A percentile compares a stretch with the other conserved stretches of the same genome.
These are phyloP conservation scores for silkworm (Bombyx mori) DNA, from an alignment of 1,140 invertebrate genomes.

Conservation along the genomic window DNA sequence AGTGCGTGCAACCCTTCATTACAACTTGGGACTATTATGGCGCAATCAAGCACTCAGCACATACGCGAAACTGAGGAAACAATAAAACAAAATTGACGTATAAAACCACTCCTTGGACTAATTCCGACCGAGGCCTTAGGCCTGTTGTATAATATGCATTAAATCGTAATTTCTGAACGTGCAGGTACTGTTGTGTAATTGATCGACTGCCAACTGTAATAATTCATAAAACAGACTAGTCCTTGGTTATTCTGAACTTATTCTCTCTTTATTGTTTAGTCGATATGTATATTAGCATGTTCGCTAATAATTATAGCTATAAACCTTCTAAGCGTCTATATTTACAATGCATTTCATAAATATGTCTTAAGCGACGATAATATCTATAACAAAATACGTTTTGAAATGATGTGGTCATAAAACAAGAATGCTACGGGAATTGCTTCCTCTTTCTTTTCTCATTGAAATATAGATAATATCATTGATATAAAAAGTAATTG, in stretches of 20 bases:
- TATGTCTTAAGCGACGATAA: too few species aligned
- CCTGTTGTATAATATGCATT: slow-evolving; percentile 39
- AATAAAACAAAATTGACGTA: slow-evolving; percentile 58
- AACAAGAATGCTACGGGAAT: slow-evolving; percentile 24
- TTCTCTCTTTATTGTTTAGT: too few species aligned
- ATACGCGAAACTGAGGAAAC: slow-evolving; percentile 57
- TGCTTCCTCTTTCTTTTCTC: slow-evolving; percentile 27
- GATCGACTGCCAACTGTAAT: slow-evolving; percentile 7
- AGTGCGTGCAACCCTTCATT: slow-evolving; percentile 62
- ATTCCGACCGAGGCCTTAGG: slow-evolving; percentile 25
- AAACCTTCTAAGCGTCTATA: too few species aligned
- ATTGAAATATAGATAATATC: slow-evolving; percentile 10
- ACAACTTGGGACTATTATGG: slow-evolving; percentile 53
- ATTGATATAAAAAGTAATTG: slow-evolving; percentile 39
- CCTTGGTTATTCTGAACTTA: background rate
- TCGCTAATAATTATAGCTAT: too few species aligned
- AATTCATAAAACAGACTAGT: slow-evolving; percentile 13
- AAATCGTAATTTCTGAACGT: slow-evolving; percentile 24
- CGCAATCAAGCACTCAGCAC: slow-evolving; percentile 59
- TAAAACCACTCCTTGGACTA: slow-evolving; percentile 48
- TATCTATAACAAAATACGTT: slow-evolving; percentile 27
- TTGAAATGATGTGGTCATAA: slow-evolving; percentile 41
- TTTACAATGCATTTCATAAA: too few species aligned
- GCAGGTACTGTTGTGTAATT: slow-evolving; percentile 15
- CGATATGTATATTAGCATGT: too few species aligned